These are phyloP conservation scores for Euzetes globulus DNA, from an alignment of 2,888 invertebrate species.

Conservation along the genomic window DNA sequence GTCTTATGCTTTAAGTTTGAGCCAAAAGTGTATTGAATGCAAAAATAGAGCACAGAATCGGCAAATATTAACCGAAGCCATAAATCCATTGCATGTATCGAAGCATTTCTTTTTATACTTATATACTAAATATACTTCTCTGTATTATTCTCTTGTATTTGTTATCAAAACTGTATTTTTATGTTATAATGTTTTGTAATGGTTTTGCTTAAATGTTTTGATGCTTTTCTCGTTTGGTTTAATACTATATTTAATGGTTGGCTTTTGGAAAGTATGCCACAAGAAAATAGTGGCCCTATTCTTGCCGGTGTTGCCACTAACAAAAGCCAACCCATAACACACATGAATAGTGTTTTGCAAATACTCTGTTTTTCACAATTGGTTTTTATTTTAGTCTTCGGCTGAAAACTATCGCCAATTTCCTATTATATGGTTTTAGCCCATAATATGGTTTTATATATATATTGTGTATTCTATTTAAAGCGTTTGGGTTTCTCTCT, in stretches of 20 bases:
- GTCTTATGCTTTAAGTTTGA: neutral
- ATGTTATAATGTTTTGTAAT: slow-evolving; percentile 10
- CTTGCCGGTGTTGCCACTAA: neutral
- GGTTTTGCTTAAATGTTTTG: slow-evolving; percentile 19
- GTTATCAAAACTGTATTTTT: neutral
- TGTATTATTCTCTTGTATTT: neutral
- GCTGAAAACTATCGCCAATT: too few species aligned
- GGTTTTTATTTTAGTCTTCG: neutral
- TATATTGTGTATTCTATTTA: neutral
- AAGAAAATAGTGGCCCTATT: neutral
- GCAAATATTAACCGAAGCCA: neutral
- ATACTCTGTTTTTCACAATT: neutral
- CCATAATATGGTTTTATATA: neutral
- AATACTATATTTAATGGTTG: neutral
- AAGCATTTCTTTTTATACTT: neutral
- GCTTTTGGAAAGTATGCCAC: neutral
- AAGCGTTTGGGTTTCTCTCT: neutral
- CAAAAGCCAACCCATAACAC: slow-evolving; percentile 1
- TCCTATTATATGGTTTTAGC: neutral
- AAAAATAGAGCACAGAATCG: neutral
- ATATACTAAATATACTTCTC: neutral
- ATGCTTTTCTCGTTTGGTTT: neutral
- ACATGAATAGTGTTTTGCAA: neutral
- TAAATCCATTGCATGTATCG: neutral
- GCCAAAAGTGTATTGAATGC: neutral